Conservation (phyloP, 2,888 invertebrate genomes). For the Biston stratarius region DNA sequence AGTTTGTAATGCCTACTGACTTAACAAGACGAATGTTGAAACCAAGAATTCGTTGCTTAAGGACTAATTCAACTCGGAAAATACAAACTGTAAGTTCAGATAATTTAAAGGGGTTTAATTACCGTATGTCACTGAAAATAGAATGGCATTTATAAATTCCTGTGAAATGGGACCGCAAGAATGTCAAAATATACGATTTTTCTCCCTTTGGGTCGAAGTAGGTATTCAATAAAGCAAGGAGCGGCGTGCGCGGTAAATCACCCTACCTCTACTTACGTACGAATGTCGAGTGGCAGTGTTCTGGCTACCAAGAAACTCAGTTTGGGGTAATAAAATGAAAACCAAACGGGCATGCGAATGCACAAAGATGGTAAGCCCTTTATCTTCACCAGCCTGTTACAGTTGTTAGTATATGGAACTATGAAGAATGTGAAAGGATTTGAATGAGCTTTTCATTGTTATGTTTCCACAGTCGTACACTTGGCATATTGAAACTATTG, state of each 20-base stretch:
- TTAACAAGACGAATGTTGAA: conserved; percentile 30
- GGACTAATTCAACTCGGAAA: conserved; percentile 14
- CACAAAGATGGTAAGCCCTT: conserved; percentile 33
- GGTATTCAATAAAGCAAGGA: conserved; percentile 76
- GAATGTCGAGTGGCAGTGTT: conserved; percentile 62
- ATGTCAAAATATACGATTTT: conserved; percentile 81
- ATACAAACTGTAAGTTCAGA: conserved; percentile 14
- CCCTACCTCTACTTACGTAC: conserved; percentile 57
- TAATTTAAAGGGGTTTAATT: conserved; percentile 64
- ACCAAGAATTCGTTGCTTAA: conserved; percentile 26
- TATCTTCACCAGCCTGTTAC: conserved; percentile 18
- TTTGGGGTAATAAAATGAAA: conserved; percentile 33
- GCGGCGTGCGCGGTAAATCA: conserved; percentile 75
- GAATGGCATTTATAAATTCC: conserved; percentile 77
- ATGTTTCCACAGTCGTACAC: conserved; percentile 17
- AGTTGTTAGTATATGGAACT: conserved; percentile 30
- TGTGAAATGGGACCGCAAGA: conserved; percentile 50
- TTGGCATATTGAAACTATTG: conserved; percentile 25
- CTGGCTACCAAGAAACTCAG: conserved; percentile 39
- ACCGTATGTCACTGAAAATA: conserved; percentile 70
- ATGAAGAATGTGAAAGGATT: conserved; percentile 24
- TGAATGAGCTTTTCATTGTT: conserved; percentile 29
- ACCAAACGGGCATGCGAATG: conserved; percentile 34
- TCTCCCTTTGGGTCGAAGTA: conserved; percentile 72
- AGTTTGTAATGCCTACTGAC: conserved; percentile 22